Base-by-base conservation (phyloP, 23 tunicate species). In the Oikopleura vanhoeffeni region DNA sequence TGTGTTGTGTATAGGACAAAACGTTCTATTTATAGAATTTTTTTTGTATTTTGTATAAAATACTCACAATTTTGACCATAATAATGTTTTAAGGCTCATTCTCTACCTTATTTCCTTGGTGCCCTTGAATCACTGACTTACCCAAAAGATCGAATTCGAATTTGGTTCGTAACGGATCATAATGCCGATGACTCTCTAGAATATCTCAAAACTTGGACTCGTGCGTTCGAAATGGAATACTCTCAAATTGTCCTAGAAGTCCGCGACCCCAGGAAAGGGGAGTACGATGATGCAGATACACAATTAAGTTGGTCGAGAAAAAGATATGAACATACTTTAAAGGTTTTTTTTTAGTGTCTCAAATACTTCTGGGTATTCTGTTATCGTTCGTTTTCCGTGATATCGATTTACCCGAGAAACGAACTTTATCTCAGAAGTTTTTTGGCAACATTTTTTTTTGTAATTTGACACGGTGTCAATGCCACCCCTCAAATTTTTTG, bases 121-220 rank as follows among this genome's bases (percentile, higher is more conserved):
- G 60, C 18, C 60, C 18, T 49, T 8, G 60, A 49, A 18, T 18
- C 18, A 18, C 60, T 8, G 60, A 49, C 8, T 49, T 49, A 49
- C 18, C 60, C 4, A 87, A 89, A 76, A 84, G 85, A 40, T 33
- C 40, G 40, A 8, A 83, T 86, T 86, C 2, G 39, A n/a, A 76
- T 40, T 75, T 87, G 94, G 90, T 86, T 93, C 71, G 98, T 88
- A 39, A 85, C 97, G 41, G 98, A 93, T 75, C 98, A 90, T 85
- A 93, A 92, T 76, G 83, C 49, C 1, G 98, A 93, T 86, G 40
- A 88, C 4, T 93, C 98, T 28, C 83, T 88, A 0, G 39, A 57
- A 57, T 57, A 86, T 24, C 58, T 90, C 39, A 79, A 87, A 58
- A 84, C 67, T 27, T 93, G 98, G 98, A 84, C 83, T 0, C 41